Conservation (phyloP, 2,888 invertebrate species). For the Cephus nigrinus region DNA sequence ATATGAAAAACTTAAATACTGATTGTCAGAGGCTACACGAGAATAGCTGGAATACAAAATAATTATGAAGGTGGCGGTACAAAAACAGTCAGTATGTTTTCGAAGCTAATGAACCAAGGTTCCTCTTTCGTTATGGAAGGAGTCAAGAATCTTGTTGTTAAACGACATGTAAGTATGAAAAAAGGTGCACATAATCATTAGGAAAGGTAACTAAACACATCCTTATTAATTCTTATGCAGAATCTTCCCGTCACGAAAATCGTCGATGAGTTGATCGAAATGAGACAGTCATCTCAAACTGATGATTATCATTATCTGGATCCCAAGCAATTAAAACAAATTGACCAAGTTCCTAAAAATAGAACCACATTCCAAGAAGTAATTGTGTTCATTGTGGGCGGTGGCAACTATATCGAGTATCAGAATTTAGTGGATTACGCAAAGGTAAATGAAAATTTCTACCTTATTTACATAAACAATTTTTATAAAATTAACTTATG, state of each 20-base stretch:
- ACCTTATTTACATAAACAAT: background rate
- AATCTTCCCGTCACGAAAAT: slow-evolving; percentile 94
- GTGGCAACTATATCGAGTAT: slow-evolving; percentile 99
- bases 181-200: background rate
- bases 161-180: slow-evolving; percentile 84
- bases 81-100: slow-evolving; percentile 98
- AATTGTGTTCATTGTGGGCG: slow-evolving; percentile 91
- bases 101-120: slow-evolving; percentile 95
- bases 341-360: slow-evolving; percentile 74
- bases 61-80: slow-evolving; percentile 94
- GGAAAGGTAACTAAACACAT: background rate
- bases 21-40: slow-evolving; percentile 77
- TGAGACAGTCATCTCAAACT: slow-evolving; percentile 79
- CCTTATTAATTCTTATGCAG: slow-evolving; percentile 66
- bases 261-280: slow-evolving; percentile 90
- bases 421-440: slow-evolving; percentile 97
- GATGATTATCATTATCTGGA: slow-evolving; percentile 95
- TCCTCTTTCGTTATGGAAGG: slow-evolving; percentile 99
- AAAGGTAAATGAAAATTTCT: slow-evolving; percentile 70
- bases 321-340: slow-evolving; percentile 89
- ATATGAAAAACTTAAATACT: background rate
- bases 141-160: slow-evolving; percentile 98
- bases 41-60: slow-evolving; percentile 78
- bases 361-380: slow-evolving; percentile 83
- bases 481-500: slow-evolving; percentile 14